Conservation (phyloP, 2,113 vertebrate species). For the Columba livia region DNA sequence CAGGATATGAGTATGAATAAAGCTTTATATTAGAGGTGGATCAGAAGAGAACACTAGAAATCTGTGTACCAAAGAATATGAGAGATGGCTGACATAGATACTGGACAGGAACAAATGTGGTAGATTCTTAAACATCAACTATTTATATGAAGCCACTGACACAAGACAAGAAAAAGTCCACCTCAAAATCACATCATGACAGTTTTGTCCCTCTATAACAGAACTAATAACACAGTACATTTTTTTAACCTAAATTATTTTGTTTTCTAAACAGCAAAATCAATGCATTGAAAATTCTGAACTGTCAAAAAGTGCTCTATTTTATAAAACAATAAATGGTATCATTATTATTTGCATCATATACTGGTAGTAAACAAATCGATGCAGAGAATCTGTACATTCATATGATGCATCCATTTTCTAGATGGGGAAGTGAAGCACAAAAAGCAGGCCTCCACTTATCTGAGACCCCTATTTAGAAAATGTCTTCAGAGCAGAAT, state of each 20-base stretch:
- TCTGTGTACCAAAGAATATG: not conserved
- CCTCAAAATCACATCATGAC: not conserved
- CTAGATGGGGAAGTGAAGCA: not conserved
- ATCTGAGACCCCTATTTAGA: not conserved
- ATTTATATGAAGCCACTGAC: not conserved
- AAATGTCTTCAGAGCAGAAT: not conserved
- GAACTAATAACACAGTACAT: not conserved
- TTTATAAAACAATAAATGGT: not conserved
- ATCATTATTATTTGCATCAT: not conserved
- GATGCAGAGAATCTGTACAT: not conserved
- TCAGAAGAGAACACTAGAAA: not conserved
- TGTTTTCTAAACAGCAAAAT: not conserved
- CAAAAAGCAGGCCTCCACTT: not conserved
- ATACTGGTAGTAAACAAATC: not conserved
- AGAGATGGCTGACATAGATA: not conserved
- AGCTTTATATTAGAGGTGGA: not conserved
- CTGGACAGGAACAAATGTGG: not conserved
- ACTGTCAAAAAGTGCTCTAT: not conserved
- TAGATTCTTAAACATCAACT: not conserved
- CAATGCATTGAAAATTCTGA: not conserved
- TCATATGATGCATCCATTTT: not conserved
- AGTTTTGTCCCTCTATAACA: not conserved
- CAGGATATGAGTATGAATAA: not conserved
- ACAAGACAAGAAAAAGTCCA: not conserved
- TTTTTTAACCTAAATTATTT: not conserved